Percentiles rank a stretch among this genome's conserved stretches.
Evolutionary conservation across 2,888 invertebrate species (phyloP).

Genomic region (Trichopria drosophilae): DNA sequence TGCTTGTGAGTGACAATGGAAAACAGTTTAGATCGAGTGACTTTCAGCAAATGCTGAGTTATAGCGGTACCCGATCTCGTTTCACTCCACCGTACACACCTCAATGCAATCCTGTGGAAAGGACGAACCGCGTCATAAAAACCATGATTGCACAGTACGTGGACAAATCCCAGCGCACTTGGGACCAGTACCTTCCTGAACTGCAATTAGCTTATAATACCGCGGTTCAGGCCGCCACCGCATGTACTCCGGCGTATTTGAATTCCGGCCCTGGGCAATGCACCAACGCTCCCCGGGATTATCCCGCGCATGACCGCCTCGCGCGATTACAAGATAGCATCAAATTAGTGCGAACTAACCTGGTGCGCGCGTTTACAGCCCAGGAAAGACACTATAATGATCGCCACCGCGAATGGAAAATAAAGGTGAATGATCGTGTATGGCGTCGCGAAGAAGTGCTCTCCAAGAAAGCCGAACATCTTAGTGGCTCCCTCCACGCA

Average conservation of each 20-base stretch:
- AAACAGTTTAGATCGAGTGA: conserved; percentile 7
- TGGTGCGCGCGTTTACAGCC: neutral
- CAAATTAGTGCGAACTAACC: neutral
- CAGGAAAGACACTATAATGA: neutral
- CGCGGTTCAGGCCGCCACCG: conserved; percentile 30
- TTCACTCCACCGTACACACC: conserved; percentile 40
- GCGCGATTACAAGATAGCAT: neutral
- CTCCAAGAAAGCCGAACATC: too few relatives aligned
- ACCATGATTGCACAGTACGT: conserved; percentile 46
- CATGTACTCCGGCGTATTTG: conserved; percentile 35
- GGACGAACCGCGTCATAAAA: conserved; percentile 42
- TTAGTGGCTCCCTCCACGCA: neutral
- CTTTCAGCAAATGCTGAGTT: neutral
- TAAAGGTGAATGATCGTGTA: neutral
- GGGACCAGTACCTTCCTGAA: conserved; percentile 35
- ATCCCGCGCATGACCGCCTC: too few relatives aligned
- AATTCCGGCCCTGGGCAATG: too few relatives aligned
- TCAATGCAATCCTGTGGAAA: conserved; percentile 47
- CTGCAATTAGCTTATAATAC: conserved; percentile 36
- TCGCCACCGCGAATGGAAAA: neutral
- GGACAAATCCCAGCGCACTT: conserved; percentile 37
- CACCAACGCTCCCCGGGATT: too few relatives aligned
- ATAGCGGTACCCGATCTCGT: conserved; percentile 26
- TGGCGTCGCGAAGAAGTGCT: too few relatives aligned
- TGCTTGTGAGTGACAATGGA: conserved; percentile 11